Base-by-base conservation (phyloP, 1,140 invertebrate genomes). In the Mamestra configurata region DNA sequence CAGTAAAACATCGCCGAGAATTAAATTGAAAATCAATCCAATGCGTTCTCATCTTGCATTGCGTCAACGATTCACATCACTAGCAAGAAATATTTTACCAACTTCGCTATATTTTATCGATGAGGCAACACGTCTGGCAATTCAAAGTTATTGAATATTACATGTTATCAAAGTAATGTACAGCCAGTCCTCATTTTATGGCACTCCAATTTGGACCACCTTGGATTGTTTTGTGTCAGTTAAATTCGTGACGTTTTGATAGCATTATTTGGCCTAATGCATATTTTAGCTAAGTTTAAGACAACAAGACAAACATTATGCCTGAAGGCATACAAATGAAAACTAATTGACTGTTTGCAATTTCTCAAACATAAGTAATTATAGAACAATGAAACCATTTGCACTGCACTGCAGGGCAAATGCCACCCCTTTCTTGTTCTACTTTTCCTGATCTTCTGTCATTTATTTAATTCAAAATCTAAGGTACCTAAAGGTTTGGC, bases 21-120 rank as follows among this genome's bases (percentile, higher is more conserved):
- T 84, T 43, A 73, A 73, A 88, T 88, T 85, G 82, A 84, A 84
- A 86, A 83, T 83, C 80, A 84, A 79, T 72, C 35, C 79, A 79
- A 82, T 75, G 70, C 72, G 81, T 83, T 83, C 82, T 64, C 81
- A 82, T 72, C 59, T 64, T 37, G 53, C 4, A 59, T 73, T 73
- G 53, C 46, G 18, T 20, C 35, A 71, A 46, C 37, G 18, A 37
- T 18, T 15, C 18, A 66, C 35, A 66, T 27, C 18, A 35, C 64
- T 51, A 31, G 15, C 46, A 71, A 66, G 46, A 51, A 35, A 51
- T 51, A 71, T 71, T 51, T 43, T 68, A 68, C 20, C 15, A 53
- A 71, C 11, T 71, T 35, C 68, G 31, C 5, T 46, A 46, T n/a
- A 49, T 68, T 64, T 40, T 68, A 49, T n/a, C 18, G 64, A 22